Base-by-base conservation (phyloP, 2,888 invertebrate species). In the Pelosia muscerda region DNA sequence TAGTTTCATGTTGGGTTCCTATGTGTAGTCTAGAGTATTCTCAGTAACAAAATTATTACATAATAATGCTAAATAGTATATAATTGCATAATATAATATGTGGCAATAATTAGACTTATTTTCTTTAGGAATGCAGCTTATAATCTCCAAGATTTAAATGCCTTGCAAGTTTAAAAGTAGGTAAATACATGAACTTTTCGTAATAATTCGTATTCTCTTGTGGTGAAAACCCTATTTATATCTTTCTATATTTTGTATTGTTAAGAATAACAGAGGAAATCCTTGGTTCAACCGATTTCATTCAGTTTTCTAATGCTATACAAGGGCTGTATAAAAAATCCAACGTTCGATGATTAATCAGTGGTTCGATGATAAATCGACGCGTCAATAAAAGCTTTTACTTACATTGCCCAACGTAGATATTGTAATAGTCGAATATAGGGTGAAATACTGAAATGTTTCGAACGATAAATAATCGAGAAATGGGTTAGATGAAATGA, bases 341-440 rank as follows among this genome's bases (percentile, higher is more conserved):
- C 78, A 82, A 78, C 79, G 81, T 72, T 81, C 68, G 78, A 80
- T 84, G 84, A 85, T 86, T 84, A 86, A 84, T 86, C 81, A 84
- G 74, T 79, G 78, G 83, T 81, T 80, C 80, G 83, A 81, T 85
- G 85, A 86, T 85, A 86, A 84, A 86, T 85, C 78, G 84, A 84
- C 79, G 77, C 77, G 81, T 81, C 82, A 80, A 82, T 74, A 86
- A 85, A 81, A 83, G 83, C 49, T 85, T 85, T 86, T 82, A 84
- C 79, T 80, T 73, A 76, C 74, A 74, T 78, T 73, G 74, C 72
- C 71, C 73, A 74, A 74, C 74, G 72, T 78, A 73, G 75, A 78
- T 79, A 74, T 74, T 74, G 70, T 78, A 75, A 77, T 77, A 75
- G 74, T 74, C 75, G 72, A 72, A 67, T 72, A 71, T 68, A 75